Base-by-base conservation (phyloP, 2,113 vertebrate genomes). In the Melanotaenia duboulayi region DNA sequence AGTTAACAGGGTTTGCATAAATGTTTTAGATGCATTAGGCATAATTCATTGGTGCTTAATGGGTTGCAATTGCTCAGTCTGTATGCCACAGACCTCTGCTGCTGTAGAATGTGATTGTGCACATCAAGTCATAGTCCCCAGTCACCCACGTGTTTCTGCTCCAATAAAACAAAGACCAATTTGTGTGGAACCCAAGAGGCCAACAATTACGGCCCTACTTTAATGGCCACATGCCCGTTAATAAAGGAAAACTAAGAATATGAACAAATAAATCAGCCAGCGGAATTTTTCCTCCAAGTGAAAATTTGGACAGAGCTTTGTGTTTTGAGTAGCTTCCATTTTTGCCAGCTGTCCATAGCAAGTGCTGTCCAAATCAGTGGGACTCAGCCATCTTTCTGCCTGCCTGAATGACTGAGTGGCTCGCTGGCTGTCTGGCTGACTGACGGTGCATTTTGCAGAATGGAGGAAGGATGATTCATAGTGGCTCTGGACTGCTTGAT, bases 1-100 rank as follows among this genome's bases (percentile, higher is more conserved):
- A 91, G 84, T 80, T 72, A 71, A 49, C 81, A 22, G 39, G 57
- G 80, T 88, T 86, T 87, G 79, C 82, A 87, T 91, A 78, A 89
- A 90, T 84, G 78, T 87, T 86, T 91, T 65, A 85, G 76, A 89
- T 80, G 87, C 86, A 85, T 90, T 88, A 88, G 78, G 68, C 70
- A 74, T 87, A 87, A 89, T 89, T 90, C 84, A 87, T 84, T 84
- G 74, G 52, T 24, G 65, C 78, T 58, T 90, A 89, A 91, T 90
- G 89, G 82, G 20, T 67, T 89, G 88, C 66, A 54, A 87, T 88
- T 89, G 86, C 84, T 89, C 85, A 84, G 65, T 89, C 80, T 88
- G 78, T 66, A 71, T 52, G 79, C 70, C 4, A 50, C 84, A 87
- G 83, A 84, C 81, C 86, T 86, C 81, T 68, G 65, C 65, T 84